phyloP scores from a whole-genome alignment of 2,113 vertebrate genomes.

The Bufo gargarizans region DNA sequence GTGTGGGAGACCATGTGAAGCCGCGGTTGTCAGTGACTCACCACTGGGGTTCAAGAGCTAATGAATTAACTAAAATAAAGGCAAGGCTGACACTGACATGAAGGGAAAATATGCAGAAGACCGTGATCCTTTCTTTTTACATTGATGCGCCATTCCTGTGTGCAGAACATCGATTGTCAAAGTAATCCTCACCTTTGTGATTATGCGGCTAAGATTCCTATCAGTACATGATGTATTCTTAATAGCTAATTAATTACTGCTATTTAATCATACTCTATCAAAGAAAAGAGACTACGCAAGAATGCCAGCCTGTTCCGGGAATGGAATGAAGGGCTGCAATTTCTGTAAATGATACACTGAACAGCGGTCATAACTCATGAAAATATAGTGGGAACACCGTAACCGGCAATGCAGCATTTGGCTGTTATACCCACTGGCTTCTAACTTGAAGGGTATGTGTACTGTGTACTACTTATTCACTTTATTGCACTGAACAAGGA shows the following conservation, averaged over 20 bases:
- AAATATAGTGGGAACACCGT: neutral
- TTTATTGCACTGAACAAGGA: too few species aligned
- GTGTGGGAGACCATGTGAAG: constrained; percentile 24
- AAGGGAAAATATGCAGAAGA: neutral
- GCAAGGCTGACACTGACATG: neutral
- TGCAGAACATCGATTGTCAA: constrained; percentile 66
- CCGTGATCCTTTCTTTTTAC: neutral
- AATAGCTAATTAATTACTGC: constrained; percentile 59
- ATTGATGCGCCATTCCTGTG: neutral
- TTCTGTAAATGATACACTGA: constrained; percentile 30
- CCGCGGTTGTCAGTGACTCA: neutral
- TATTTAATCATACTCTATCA: constrained; percentile 51
- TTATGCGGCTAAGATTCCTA: constrained; percentile 39
- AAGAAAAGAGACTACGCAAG: constrained; percentile 61
- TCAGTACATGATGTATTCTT: constrained; percentile 58
- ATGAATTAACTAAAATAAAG: constrained; percentile 26
- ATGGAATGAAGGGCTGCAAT: constrained; percentile 63
- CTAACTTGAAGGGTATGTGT: neutral
- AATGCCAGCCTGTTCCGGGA: constrained; percentile 39
- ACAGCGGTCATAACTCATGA: neutral
- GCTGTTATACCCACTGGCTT: neutral
- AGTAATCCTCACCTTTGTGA: constrained; percentile 47
- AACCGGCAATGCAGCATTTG: neutral
- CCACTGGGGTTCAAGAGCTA: neutral
- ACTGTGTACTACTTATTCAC: neutral